Base-by-base conservation (phyloP, 2,113 vertebrate genomes). In the Pleuronectes platessa region DNA sequence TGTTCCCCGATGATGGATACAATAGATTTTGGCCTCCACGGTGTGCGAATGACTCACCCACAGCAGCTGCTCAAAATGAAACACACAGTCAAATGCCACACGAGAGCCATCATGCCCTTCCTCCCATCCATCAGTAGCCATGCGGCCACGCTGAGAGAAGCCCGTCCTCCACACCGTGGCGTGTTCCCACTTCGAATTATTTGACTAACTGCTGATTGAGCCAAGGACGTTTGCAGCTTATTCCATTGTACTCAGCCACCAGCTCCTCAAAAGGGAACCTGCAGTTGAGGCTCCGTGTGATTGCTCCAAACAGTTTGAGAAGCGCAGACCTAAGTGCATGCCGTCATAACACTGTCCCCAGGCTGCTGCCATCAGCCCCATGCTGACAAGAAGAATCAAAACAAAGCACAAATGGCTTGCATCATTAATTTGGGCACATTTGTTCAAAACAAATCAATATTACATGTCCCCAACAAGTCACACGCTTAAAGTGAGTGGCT, bases 401-500 rank as follows among this genome's bases (percentile, higher is more conserved):
- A 47, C 59, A 74, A 79, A 71, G 56, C 78, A 21, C 37, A 67
- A 81, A 75, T 89, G 55, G 68, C 53, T 66, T 69, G 61, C 72
- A 82, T 86, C 81, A 90, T 91, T 90, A 90, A 91, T 90, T 88
- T 86, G 65, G 82, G 66, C 71, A 81, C 85, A 86, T 91, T 93
- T 90, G 86, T 84, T 86, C 88, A 87, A 86, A 91, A 87, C 83
- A 90, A 27, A 90, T 93, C 90, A 77, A 93, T 92, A 89, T 61
- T 69, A 86, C 91, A 91, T 89, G 89, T 89, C 87, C 89, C 77
- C 81, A 88, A 86, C 86, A 87, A 91, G 88, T 93, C 90, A 88
- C 90, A 89, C 45, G 55, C 81, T 89, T 85, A 89, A 86, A 88
- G 84, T 78, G 80, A 90, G 82, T 82, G 84, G 84, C 89, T 87